phyloP scores from a whole-genome alignment of 53 echinoderm and acorn worm genomes.

The Henricia sp. region DNA sequence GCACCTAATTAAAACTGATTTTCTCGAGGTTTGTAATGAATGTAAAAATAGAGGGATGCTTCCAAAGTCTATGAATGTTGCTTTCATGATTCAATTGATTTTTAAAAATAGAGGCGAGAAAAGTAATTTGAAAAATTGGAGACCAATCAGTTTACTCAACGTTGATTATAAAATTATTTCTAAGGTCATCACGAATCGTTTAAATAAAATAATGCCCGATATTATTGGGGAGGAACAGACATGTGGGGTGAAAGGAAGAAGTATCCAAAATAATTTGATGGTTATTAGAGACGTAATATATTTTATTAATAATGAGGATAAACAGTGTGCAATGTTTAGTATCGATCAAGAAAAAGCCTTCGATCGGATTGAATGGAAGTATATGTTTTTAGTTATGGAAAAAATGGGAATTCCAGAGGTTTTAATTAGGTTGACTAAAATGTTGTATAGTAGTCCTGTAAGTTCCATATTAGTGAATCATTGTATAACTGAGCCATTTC shows the following conservation, averaged over 20 bases:
- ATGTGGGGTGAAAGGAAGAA: not conserved
- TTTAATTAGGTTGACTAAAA: not conserved
- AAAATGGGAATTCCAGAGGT: not conserved
- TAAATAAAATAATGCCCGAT: not conserved
- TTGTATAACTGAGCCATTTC: conserved; percentile 9
- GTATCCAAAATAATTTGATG: conserved; percentile 4
- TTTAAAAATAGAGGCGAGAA: not conserved
- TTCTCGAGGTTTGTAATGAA: no score
- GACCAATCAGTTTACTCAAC: not conserved
- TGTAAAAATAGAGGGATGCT: no score
- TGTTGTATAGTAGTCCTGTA: conserved; percentile 8
- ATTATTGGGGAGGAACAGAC: conserved; percentile 10
- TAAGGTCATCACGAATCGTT: not conserved
- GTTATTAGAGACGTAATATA: not conserved
- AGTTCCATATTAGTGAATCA: conserved; percentile 3
- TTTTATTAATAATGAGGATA: not conserved
- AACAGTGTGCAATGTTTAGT: not conserved
- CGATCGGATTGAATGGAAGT: not conserved
- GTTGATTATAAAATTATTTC: not conserved
- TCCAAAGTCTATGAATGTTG: no score
- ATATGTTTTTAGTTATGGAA: not conserved
- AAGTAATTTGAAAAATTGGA: conserved; percentile 1
- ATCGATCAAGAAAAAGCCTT: conserved; percentile 22
- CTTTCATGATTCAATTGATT: no score
- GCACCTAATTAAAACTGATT: no score